Evolutionary conservation across 2,888 invertebrate species (phyloP).

Genomic region (Phyllotreta striolata): DNA sequence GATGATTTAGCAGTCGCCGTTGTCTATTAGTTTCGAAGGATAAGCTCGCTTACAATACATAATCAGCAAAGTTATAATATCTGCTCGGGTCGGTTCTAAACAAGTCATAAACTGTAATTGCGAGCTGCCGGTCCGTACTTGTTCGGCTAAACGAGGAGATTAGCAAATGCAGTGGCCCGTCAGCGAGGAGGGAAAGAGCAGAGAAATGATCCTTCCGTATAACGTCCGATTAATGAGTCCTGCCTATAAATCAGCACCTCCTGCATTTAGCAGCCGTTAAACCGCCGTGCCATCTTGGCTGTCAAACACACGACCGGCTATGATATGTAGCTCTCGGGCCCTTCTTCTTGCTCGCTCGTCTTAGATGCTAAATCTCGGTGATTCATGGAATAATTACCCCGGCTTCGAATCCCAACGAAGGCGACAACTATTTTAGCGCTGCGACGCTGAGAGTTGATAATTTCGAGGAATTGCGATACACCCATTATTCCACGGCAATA

Average conservation of each 20-base stretch:
- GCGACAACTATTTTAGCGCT: slow-evolving; percentile 21
- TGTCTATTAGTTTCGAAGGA: too few relatives aligned
- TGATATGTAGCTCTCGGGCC: slow-evolving; percentile 51
- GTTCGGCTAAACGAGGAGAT: slow-evolving; percentile 43
- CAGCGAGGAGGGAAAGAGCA: slow-evolving; percentile 5
- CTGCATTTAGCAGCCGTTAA: slow-evolving; percentile 52
- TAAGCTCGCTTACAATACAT: too few relatives aligned
- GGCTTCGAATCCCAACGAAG: slow-evolving; percentile 34
- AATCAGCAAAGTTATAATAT: not conserved
- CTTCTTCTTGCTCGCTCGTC: slow-evolving; percentile 44
- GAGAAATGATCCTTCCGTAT: slow-evolving; percentile 46
- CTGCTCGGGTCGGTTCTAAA: not conserved
- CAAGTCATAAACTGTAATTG: slow-evolving; percentile 24
- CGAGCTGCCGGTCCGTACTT: slow-evolving; percentile 17
- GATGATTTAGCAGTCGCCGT: too few relatives aligned
- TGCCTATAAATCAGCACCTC: slow-evolving; percentile 56
- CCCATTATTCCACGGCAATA: not conserved
- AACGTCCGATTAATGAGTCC: slow-evolving; percentile 52
- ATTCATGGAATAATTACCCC: slow-evolving; percentile 47
- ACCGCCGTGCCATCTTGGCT: slow-evolving; percentile 53
- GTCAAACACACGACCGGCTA: slow-evolving; percentile 52
- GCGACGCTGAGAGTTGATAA: too few relatives aligned
- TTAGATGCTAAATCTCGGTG: slow-evolving; percentile 42
- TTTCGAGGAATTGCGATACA: too few relatives aligned
- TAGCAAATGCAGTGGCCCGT: slow-evolving; percentile 34